phyloP scores from a whole-genome alignment of 1,140 invertebrate species.

The Drosophila ogumai region DNA sequence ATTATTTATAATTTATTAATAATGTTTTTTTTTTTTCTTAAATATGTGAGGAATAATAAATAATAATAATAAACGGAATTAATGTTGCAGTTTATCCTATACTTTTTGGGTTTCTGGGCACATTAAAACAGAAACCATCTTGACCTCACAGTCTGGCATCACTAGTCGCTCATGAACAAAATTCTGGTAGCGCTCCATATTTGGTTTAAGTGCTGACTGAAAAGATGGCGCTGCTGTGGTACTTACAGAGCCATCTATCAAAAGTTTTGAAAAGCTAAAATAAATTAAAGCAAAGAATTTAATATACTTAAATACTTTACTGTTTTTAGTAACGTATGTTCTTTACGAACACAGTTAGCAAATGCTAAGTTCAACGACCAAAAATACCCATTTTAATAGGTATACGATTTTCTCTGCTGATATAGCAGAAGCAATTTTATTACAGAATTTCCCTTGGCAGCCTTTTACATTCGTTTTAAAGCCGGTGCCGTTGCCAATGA shows the following conservation, averaged over 20 bases:
- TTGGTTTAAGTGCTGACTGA: background rate
- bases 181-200: too few relatives aligned
- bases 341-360: too few relatives aligned
- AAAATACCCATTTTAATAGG: background rate
- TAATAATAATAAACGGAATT: too few relatives aligned
- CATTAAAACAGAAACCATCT: too few relatives aligned
- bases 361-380: background rate
- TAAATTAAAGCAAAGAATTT: background rate
- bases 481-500: constrained; percentile 66
- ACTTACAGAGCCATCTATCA: background rate
- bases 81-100: too few relatives aligned
- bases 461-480: constrained; percentile 46
- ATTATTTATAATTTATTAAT: too few relatives aligned
- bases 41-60: too few relatives aligned
- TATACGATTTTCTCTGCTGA: background rate
- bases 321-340: too few relatives aligned
- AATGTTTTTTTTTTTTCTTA: too few relatives aligned
- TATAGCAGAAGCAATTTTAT: constrained; percentile 1
- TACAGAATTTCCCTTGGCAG: constrained; percentile 19
- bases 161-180: too few relatives aligned
- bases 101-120: too few relatives aligned
- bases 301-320: background rate
- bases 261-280: background rate
- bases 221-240: constrained; percentile 7
- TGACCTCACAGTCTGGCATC: too few relatives aligned